Conservation (phyloP, 2,888 invertebrate genomes). For the Trilocha varians region DNA sequence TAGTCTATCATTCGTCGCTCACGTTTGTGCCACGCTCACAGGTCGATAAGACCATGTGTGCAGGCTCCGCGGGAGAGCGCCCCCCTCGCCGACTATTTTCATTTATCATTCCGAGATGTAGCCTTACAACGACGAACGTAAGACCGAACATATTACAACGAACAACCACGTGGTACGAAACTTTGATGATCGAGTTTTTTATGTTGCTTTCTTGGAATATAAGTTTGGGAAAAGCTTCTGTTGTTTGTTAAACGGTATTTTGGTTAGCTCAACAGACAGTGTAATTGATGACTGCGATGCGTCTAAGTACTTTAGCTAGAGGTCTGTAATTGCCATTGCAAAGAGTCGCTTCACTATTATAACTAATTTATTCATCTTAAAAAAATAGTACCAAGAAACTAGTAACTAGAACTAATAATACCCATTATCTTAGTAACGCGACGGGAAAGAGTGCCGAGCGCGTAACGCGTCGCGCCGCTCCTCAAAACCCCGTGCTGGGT, state of each 20-base stretch:
- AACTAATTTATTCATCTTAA: no score
- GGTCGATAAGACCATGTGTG: constrained; percentile 69
- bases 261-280: no score
- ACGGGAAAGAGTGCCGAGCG: no score
- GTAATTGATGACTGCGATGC: no score
- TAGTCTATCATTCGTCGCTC: constrained; percentile 20
- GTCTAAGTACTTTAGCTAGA: no score
- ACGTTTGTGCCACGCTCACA: constrained; percentile 25
- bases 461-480: no score
- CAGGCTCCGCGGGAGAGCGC: constrained; percentile 63
- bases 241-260: background rate
- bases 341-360: no score
- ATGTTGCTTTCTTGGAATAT: background rate
- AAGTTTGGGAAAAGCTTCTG: background rate
- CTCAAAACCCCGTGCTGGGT: no score
- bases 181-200: background rate
- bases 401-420: no score
- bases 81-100: constrained; percentile 68
- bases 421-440: no score
- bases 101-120: constrained; percentile 56
- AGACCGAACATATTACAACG: background rate
- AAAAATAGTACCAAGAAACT: no score
- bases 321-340: no score
- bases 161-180: background rate
- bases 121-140: constrained; percentile 21